phyloP scores from a whole-genome alignment of 2,797 vertebrate genomes.

The Tapirus indicus region DNA sequence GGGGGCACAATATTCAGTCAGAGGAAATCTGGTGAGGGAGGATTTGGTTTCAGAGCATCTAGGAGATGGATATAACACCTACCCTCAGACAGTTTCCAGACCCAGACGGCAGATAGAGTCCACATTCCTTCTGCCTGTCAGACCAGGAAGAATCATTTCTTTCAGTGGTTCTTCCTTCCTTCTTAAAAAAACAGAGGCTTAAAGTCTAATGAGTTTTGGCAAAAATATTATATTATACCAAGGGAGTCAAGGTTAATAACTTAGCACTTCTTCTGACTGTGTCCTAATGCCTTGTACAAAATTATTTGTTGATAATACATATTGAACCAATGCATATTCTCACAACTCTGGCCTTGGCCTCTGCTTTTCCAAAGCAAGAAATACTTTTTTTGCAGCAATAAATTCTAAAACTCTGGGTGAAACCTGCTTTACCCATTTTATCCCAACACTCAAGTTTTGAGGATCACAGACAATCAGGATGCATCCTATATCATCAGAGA shows the following conservation, averaged over 20 bases:
- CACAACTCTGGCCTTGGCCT: not conserved
- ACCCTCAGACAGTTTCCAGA: not conserved
- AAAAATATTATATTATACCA: not conserved
- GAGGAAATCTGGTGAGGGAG: not conserved
- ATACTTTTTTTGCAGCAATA: not conserved
- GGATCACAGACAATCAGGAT: not conserved
- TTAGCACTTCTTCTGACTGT: not conserved
- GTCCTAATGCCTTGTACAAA: not conserved
- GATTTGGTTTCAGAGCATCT: not conserved
- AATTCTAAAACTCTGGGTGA: not conserved
- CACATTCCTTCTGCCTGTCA: not conserved
- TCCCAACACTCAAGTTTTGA: not conserved
- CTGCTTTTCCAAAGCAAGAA: not conserved
- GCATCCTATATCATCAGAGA: not conserved
- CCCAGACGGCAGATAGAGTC: not conserved
- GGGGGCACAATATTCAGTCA: not conserved
- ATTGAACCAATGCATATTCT: not conserved
- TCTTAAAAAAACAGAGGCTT: not conserved
- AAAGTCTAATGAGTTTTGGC: not conserved
- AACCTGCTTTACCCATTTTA: not conserved
- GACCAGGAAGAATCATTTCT: not conserved
- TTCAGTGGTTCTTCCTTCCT: not conserved
- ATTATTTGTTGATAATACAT: not conserved
- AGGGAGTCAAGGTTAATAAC: not conserved
- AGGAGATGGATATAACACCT: not conserved